A percentile compares a stretch with the other conserved stretches of the same genome.
Conservation (phyloP, 2,888 invertebrate genomes). For the Drosophila peninsularis region DNA sequence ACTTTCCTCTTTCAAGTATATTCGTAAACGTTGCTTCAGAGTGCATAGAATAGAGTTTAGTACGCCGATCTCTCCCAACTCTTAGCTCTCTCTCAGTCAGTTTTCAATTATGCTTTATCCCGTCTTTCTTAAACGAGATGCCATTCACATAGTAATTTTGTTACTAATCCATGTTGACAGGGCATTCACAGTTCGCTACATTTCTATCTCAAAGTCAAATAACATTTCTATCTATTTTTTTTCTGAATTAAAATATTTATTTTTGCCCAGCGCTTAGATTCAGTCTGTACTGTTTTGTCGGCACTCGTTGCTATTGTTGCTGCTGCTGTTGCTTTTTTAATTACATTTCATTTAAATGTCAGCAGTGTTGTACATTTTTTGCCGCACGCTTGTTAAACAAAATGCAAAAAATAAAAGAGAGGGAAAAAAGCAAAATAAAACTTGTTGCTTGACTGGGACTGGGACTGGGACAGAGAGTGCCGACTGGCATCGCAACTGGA, state of each 20-base stretch:
- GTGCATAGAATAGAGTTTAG: background rate
- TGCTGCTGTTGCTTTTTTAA: constrained; percentile 49
- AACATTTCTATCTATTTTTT: constrained; percentile 30
- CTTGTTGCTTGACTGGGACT: constrained; percentile 56
- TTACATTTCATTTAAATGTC: constrained; percentile 80
- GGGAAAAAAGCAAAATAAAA: constrained; percentile 32
- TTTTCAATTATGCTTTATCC: background rate
- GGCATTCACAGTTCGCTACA: constrained; percentile 24
- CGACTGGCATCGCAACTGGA: constrained; percentile 19
- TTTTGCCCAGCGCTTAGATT: constrained; percentile 45
- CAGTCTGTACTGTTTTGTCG: constrained; percentile 48
- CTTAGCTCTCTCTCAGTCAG: background rate
- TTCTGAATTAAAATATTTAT: constrained; percentile 37
- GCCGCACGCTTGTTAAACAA: constrained; percentile 60
- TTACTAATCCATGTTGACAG: constrained; percentile 3
- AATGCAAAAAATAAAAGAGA: constrained; percentile 43
- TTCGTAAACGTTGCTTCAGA: background rate
- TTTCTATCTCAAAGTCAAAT: constrained; percentile 13
- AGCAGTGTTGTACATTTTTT: constrained; percentile 60
- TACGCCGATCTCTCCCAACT: background rate
- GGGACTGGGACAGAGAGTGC: constrained; percentile 19
- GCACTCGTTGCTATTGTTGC: constrained; percentile 28
- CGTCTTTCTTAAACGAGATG: background rate
- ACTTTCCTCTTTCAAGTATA: background rate
- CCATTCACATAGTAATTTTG: background rate